These are phyloP conservation scores for Limnothrissa miodon DNA, from an alignment of 2,113 vertebrate species.

Conservation along the genomic window DNA sequence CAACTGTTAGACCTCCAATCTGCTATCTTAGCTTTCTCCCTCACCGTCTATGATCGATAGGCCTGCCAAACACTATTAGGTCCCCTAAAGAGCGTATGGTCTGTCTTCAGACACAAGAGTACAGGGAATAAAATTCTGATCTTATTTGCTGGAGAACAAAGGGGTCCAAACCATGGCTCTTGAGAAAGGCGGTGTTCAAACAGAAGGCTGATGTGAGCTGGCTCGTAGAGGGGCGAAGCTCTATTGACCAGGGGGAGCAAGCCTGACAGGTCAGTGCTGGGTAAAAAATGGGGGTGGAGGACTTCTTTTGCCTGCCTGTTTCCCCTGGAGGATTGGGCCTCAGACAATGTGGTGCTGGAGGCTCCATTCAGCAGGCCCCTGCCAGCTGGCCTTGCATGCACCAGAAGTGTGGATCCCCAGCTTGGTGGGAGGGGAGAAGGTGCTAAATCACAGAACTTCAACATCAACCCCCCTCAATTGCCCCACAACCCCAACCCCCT, in stretches of 20 bases:
- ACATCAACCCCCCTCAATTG: neutral
- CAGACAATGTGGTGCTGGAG: constrained; percentile 48
- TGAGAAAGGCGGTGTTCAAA: constrained; percentile 68
- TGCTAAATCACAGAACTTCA: constrained; percentile 57
- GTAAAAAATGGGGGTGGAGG: constrained; percentile 63
- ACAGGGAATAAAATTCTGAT: constrained; percentile 71
- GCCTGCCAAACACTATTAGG: constrained; percentile 65
- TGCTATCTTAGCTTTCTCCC: constrained; percentile 25
- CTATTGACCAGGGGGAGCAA: constrained; percentile 64
- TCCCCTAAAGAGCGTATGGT: constrained; percentile 52
- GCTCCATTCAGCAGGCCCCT: constrained; percentile 36
- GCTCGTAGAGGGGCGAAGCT: constrained; percentile 63
- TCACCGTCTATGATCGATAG: constrained; percentile 60
- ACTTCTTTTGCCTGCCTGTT: constrained; percentile 23
- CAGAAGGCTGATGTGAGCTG: constrained; percentile 64
- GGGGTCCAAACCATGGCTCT: constrained; percentile 62
- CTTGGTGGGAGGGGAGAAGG: constrained; percentile 32
- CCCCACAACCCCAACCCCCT: neutral
- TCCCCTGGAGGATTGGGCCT: constrained; percentile 38
- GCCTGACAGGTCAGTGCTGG: constrained; percentile 69
- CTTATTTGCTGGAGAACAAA: constrained; percentile 75
- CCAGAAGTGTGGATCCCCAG: constrained; percentile 49
- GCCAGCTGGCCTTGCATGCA: constrained; percentile 55
- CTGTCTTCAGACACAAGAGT: constrained; percentile 63
- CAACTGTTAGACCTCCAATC: constrained; percentile 20